Evolutionary conservation across 2,797 vertebrate genomes (phyloP), one percentile per base, ranked within the genome.

Genomic region (Danio choprae): DNA sequence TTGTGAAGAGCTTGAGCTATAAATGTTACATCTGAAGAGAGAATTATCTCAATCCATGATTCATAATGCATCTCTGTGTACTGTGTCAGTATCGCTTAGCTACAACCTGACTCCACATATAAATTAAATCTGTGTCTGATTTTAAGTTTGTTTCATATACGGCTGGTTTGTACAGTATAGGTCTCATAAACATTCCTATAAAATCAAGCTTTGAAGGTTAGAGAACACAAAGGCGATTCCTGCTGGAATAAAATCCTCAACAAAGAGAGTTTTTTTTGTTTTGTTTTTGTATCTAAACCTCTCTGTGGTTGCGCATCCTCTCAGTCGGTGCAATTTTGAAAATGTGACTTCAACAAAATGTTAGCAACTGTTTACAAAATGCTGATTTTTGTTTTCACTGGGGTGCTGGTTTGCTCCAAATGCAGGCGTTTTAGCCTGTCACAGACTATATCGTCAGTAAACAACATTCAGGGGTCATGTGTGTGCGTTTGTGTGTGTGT

Each of bases 41-140:
- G n/a, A 22, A 60, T 70, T 43, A 79, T 70, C 76, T 70, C 56
- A 50, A 60, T 74, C 43, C 72, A 74, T 74, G 56, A 79, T 70
- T 70, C 67, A 70, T 70, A 29, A 79, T 60, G 77, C 67, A 70
- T 78, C 44, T 69, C 55, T 70, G 55, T 43, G 43, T 20, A 60
- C 11, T 20, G 18, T 69, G n/a, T 60, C 38, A 51, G 29, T 70
- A 43, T 79, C 18, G 22, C 55, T 60, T 50, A 13, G 44, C n/a
- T 77, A 59, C 16, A 13, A 7, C 0, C 16, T 16, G 51, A 51
- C 4, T 41, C 22, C 29, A 36, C 7, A 50, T 40, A 59, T 50
- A 51, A 43, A 72, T 72, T 13, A 36, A 63, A 7, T 59, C 1
- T 2, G 8, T 29, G 10, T 36, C 46, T 16, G 13, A 64, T n/a